A percentile compares a stretch with the other conserved stretches of the same genome.
These are phyloP conservation scores for Biston stratarius DNA, from an alignment of 2,888 invertebrate species.

Conservation along the genomic window DNA sequence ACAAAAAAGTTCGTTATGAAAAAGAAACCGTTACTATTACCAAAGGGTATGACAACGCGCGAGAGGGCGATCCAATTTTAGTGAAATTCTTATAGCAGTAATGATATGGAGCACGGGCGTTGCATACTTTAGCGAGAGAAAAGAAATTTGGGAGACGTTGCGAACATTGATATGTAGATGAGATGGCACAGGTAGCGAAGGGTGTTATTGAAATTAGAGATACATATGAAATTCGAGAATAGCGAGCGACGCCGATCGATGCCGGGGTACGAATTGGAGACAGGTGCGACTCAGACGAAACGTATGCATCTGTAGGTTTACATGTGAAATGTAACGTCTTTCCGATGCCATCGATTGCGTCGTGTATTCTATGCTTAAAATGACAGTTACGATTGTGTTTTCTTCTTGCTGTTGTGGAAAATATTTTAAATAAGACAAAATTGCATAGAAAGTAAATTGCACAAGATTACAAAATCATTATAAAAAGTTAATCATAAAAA, in stretches of 20 bases:
- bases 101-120: constrained; percentile 84
- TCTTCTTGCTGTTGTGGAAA: constrained; percentile 17
- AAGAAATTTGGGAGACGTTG: constrained; percentile 80
- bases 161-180: constrained; percentile 85
- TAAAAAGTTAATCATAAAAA: background rate
- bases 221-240: constrained; percentile 79
- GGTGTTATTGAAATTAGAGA: constrained; percentile 85
- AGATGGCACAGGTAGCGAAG: constrained; percentile 80
- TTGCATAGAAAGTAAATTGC: constrained; percentile 1
- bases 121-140: constrained; percentile 81
- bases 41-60: constrained; percentile 81
- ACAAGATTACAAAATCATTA: background rate
- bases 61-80: constrained; percentile 83
- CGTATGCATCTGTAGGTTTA: constrained; percentile 48
- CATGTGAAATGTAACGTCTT: constrained; percentile 54
- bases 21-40: constrained; percentile 84
- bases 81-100: constrained; percentile 77
- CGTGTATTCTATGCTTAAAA: constrained; percentile 21
- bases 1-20: constrained; percentile 84
- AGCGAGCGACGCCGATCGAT: constrained; percentile 66
- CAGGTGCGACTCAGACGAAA: constrained; percentile 53
- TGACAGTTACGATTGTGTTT: constrained; percentile 14
- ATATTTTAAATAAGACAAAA: background rate
- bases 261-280: constrained; percentile 52
- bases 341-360: constrained; percentile 37